A percentile compares a stretch with the other conserved stretches of the same genome.
phyloP scores from a whole-genome alignment of 2,113 vertebrate genomes.

The Passerina amoena region DNA sequence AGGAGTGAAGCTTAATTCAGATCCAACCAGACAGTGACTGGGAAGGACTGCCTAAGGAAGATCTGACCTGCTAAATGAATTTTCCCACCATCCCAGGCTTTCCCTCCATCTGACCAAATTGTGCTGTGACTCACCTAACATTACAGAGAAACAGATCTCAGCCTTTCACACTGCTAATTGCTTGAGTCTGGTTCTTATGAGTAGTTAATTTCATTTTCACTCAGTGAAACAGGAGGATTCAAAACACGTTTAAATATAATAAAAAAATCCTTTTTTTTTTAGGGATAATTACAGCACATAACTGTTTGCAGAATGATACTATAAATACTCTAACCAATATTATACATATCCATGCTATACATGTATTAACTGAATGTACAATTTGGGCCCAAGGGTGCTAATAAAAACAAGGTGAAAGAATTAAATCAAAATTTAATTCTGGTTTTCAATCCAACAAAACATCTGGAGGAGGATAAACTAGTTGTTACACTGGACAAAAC shows the following conservation, averaged over 20 bases:
- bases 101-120: background rate
- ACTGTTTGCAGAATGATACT: background rate
- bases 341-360: background rate
- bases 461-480: background rate
- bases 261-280: background rate
- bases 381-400: background rate
- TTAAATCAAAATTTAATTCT: background rate
- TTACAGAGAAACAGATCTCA: background rate
- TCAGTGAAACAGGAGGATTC: background rate
- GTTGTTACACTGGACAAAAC: background rate
- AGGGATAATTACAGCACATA: background rate
- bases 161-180: background rate
- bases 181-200: background rate
- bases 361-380: background rate
- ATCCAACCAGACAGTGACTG: background rate
- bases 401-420: background rate
- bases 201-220: background rate
- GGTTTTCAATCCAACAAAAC: background rate
- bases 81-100: background rate
- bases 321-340: background rate
- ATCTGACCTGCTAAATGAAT: background rate
- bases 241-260: background rate
- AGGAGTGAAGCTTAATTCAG: background rate
- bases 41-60: background rate
- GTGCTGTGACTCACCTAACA: background rate